Evolutionary conservation across 2,797 vertebrate species (phyloP), one percentile per base, ranked within the genome.

Genomic region (Microctenopoma stevenorrisi): DNA sequence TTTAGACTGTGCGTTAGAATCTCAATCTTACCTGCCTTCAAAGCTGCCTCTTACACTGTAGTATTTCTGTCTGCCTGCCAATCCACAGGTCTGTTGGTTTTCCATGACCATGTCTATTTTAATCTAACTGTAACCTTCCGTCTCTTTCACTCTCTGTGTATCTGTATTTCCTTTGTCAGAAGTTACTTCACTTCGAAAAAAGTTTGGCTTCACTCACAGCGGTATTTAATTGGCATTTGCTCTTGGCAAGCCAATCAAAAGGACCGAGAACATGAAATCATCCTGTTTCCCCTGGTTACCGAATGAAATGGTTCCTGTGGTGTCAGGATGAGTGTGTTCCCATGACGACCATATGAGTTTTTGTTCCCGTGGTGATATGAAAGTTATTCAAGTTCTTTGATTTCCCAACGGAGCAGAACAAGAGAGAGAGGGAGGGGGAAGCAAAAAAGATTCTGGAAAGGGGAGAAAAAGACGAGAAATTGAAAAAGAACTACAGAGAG

Each of bases 381-480:
- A 86, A 85, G 66, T 83, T 87, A 78, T 79, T 86, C 77, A 54
- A 69, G 58, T 68, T 80, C 79, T 82, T 79, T 88, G 78, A 90
- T 90, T 90, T 86, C 79, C 86, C 85, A 48, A 15, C 0, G 42
- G 84, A 71, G 46, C 33, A 56, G 18, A 69, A 60, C 5, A 15
- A 64, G n/a, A 54, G 42, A 54, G 42, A 18, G 62, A 59, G 7
- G 15, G 30, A 35, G 38, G 30, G 11, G 11, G 25, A 14, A 44
- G 14, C 25, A 35, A 68, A 43, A 55, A 25, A 16, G 26, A 51
- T 46, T 60, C 7, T 22, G 33, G 18, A 56, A 56, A 78, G 35
- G 37, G 42, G 9, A 12, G 38, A 61, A 60, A 52, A 12, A 38
- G 62, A 42, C 37, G 47, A 65, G 59, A 57, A 4, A 18, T 1